Evolutionary conservation across 2,797 vertebrate species (phyloP), one percentile per base, ranked within the genome.

Genomic region (Kryptolebias ocellatus): DNA sequence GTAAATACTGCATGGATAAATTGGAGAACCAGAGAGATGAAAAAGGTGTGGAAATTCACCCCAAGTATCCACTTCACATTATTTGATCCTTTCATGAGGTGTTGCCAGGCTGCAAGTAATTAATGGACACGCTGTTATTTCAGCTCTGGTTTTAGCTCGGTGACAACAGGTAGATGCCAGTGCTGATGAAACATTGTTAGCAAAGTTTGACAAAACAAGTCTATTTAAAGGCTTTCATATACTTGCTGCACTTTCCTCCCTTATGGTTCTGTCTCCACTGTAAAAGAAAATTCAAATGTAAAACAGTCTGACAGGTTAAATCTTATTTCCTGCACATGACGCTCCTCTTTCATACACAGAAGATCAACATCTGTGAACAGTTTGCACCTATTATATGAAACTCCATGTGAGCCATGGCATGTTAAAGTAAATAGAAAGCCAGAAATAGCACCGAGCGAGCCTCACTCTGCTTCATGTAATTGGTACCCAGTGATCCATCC

Each of bases 401-500:
- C 28, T 79, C 17, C 1, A 67, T 75, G 50, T 60, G 11, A 61
- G 42, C 72, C 64, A 63, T 71, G 56, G 18, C 12, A 18, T 37
- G 10, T 65, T 71, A 24, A 74, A 59, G 58, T 76, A 74, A 67
- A 79, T 39, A 74, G 53, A 50, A 73, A 84, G 61, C 52, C 72
- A 71, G 68, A 79, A 84, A 85, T 79, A 88, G 76, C 60, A 20
- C 28, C 28, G 57, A 78, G 60, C 62, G 61, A 68, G 74, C 50
- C 29, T 60, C 0, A 8, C 44, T 72, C 62, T 64, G 7, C 2
- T 70, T 67, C 77, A 59, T 66, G 76, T 52, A 78, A 79, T 68
- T 77, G 67, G 58, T 70, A 65, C 74, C 83, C 70, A 71, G 66
- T 83, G 82, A 83, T 81, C 76, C 81, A 80, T 71, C 80, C 60